phyloP scores from a whole-genome alignment of 2,888 invertebrate species.

The Platynereis dumerilii region DNA sequence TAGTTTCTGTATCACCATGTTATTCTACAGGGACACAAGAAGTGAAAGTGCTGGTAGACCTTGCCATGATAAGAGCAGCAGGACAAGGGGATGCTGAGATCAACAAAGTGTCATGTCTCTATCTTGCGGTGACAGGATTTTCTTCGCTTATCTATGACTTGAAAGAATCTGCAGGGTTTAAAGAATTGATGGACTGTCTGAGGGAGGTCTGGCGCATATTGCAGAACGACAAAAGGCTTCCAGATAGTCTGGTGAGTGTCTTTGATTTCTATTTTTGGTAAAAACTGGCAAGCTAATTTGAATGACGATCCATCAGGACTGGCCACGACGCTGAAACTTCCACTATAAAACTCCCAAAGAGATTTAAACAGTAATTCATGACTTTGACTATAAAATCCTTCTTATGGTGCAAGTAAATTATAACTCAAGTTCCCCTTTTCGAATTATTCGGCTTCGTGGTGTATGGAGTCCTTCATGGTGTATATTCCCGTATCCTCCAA shows the following conservation, averaged over 20 bases:
- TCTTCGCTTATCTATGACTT: constrained; percentile 57
- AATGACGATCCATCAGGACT: too few species aligned
- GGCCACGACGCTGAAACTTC: too few species aligned
- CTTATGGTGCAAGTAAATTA: too few species aligned
- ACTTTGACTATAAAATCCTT: too few species aligned
- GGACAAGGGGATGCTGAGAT: constrained; percentile 52
- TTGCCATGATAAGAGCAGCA: constrained; percentile 48
- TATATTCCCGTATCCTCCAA: too few species aligned
- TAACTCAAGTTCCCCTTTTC: too few species aligned
- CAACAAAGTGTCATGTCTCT: constrained; percentile 49
- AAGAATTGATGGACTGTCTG: constrained; percentile 45
- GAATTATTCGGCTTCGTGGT: too few species aligned
- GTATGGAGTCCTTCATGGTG: too few species aligned
- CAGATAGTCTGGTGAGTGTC: constrained; percentile 46
- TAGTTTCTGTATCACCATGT: too few species aligned
- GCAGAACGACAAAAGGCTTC: constrained; percentile 44
- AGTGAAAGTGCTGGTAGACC: constrained; percentile 45
- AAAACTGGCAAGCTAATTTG: too few species aligned
- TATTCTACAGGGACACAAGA: constrained; percentile 34
- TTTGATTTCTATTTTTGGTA: background rate
- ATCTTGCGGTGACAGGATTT: constrained; percentile 54
- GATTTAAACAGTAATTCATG: too few species aligned
- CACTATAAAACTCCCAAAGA: too few species aligned
- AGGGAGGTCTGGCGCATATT: constrained; percentile 47
- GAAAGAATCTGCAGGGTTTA: constrained; percentile 36